Evolutionary conservation across 2,888 invertebrate genomes (phyloP), one percentile per base, ranked within the genome.

Genomic region (Coenonympha arcania): DNA sequence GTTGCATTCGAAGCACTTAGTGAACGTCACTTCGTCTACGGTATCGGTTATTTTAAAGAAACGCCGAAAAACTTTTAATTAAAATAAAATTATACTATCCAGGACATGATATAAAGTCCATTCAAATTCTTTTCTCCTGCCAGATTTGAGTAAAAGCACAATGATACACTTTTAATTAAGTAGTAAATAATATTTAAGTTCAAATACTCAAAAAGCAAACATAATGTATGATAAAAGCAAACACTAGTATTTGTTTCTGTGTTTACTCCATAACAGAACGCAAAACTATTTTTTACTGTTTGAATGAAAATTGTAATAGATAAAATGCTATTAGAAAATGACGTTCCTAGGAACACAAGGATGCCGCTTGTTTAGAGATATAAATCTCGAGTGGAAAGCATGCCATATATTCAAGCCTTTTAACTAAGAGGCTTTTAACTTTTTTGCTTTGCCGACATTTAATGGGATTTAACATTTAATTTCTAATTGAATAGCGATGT

Each of bases 401-500:
- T 31, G 42, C 42, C 18, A 16, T 41, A 18, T 28, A 28, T 28
- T 26, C 41, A 20, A 42, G 42, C 13, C 42, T 31, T 30, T 19
- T 31, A 19, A 30, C 28, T 30, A 19, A 30, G 15, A 24, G 11
- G n/a, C n/a, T n/a, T n/a, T n/a, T n/a, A n/a, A n/a, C n/a, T 31
- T 42, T 42, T 42, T 42, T 42, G 31, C 42, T 42, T 42, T 30
- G 19, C 30, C 13, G 19, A 20, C 42, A 28, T 28, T 41, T 41
- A 26, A 28, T 39, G 39, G 39, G 22, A 22, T 39, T 37, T 39
- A 16, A 39, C 39, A 39, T 39, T 33, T 16, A 4, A n/a, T 20
- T 13, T 11, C 24, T 26, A 43, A 43, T 33, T 43, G 20, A 31
- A 44, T 9, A 24, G 22, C 22, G 13, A 44, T 33, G 15, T 33